Evolutionary conservation across 2,113 vertebrate genomes (phyloP).

Genomic region (Pollimyrus isidori): DNA sequence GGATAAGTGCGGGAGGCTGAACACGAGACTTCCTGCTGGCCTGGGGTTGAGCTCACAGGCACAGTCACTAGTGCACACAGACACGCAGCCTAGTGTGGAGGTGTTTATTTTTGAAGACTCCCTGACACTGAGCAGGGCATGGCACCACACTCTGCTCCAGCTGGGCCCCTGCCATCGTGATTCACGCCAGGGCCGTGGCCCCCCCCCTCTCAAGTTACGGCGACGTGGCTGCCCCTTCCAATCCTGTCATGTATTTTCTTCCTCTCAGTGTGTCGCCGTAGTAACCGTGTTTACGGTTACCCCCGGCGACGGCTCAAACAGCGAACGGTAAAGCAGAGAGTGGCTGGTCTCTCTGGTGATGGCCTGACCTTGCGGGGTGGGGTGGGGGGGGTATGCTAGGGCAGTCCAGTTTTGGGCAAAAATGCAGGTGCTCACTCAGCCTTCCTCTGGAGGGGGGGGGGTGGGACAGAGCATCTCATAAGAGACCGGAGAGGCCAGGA

Average conservation of each 20-base stretch:
- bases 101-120: background rate
- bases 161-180: background rate
- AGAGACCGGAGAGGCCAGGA: background rate
- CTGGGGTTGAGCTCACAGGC: background rate
- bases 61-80: background rate
- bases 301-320: slow-evolving; percentile 66
- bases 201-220: slow-evolving; percentile 59
- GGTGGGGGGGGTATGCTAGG: background rate
- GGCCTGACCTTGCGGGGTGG: background rate
- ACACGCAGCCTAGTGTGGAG: background rate
- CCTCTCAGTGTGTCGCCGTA: slow-evolving; percentile 51
- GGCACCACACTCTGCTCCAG: background rate
- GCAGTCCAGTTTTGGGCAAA: background rate
- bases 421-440: background rate
- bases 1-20: background rate
- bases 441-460: background rate
- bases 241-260: slow-evolving; percentile 65
- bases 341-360: slow-evolving; percentile 35
- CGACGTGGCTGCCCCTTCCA: slow-evolving; percentile 38
- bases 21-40: background rate
- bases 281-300: slow-evolving; percentile 70
- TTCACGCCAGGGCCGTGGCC: slow-evolving; percentile 49
- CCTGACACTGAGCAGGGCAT: background rate
- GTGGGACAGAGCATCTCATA: background rate
- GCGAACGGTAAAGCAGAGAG: slow-evolving; percentile 60